Percentiles rank a stretch among this genome's conserved stretches.
Conservation (phyloP, 2,888 invertebrate species). For the Tetropium fuscum region DNA sequence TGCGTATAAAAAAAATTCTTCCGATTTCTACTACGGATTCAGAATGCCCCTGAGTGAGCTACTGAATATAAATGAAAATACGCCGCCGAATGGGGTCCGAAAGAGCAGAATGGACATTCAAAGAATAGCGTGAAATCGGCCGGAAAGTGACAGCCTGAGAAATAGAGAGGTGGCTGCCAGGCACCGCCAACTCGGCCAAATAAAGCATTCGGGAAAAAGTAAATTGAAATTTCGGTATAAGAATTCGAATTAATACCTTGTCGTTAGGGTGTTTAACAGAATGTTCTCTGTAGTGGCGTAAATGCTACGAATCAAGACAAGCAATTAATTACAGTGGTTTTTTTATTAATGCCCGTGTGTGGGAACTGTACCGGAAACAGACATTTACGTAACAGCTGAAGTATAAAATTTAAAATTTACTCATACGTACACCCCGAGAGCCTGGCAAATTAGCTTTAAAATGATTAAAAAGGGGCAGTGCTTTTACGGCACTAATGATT, state of each 20-base stretch:
- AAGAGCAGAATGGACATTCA: conserved; percentile 46
- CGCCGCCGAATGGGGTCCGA: background rate
- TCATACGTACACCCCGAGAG: too few relatives aligned
- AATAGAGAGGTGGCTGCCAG: conserved; percentile 41
- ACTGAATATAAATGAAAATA: background rate
- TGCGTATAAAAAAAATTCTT: too few relatives aligned
- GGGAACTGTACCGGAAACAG: conserved; percentile 11
- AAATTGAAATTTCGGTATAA: conserved; percentile 52
- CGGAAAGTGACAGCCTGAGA: conserved; percentile 46
- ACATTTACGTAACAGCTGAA: conserved; percentile 36
- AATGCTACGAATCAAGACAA: conserved; percentile 27
- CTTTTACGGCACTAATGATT: too few relatives aligned
- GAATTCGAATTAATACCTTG: conserved; percentile 49
- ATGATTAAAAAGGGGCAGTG: too few relatives aligned
- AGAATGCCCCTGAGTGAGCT: too few relatives aligned
- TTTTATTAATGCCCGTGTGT: conserved; percentile 30
- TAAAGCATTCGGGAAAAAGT: conserved; percentile 48
- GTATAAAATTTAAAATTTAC: conserved; percentile 1
- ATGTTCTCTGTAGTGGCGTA: conserved; percentile 11
- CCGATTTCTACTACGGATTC: too few relatives aligned
- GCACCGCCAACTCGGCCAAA: conserved; percentile 33
- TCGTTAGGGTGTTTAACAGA: conserved; percentile 43
- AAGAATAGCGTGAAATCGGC: conserved; percentile 49
- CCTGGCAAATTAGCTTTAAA: too few relatives aligned
- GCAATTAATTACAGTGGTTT: conserved; percentile 38